Base-by-base conservation (phyloP, 2,113 vertebrate genomes). In the Seriola aureovittata region DNA sequence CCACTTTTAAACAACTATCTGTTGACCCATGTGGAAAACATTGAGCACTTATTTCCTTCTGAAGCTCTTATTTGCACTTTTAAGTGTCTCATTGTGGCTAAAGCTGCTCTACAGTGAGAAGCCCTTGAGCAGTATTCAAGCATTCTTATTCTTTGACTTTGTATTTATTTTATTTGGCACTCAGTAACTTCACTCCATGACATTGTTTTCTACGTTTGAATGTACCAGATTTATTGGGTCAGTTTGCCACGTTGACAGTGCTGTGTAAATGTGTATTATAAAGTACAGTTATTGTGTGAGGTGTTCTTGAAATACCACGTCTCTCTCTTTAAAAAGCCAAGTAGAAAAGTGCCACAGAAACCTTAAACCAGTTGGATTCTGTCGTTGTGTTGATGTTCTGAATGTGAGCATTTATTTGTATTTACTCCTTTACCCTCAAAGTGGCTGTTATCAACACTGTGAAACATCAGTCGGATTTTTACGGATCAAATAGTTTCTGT, bases 391-490 rank as follows among this genome's bases (percentile, higher is more conserved):
- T 89, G 76, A 89, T 94, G 90, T 92, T 91, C 84, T 93, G 92
- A 91, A 89, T 94, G 93, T 94, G 80, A 90, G 83, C 89, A 66
- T 93, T 78, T 87, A 75, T 92, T 90, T 84, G 88, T 92, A 88
- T 83, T 90, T 87, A 81, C 86, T 90, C 85, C 85, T 92, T 74
- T 88, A 90, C 81, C 92, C 80, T 88, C 82, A 86, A 92, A 91
- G 89, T 93, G 90, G 91, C 92, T 86, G 88, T 94, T 88, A 94
- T 80, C 89, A 92, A 91, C 95, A 96, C 95, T 96, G 95, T 96
- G 95, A 96, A 93, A 85, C 86, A 82, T 86, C 85, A 50, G 73
- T 81, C 59, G 58, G 76, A 85, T 93, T 93, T 93, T 89, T 93
- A 92, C 86, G 85, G 86, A 91, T 87, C 55, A 71, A 75, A 85